A percentile compares a stretch with the other conserved stretches of the same genome.
Evolutionary conservation across 2,888 invertebrate genomes (phyloP).

Genomic region (Dryobotodes eremita): DNA sequence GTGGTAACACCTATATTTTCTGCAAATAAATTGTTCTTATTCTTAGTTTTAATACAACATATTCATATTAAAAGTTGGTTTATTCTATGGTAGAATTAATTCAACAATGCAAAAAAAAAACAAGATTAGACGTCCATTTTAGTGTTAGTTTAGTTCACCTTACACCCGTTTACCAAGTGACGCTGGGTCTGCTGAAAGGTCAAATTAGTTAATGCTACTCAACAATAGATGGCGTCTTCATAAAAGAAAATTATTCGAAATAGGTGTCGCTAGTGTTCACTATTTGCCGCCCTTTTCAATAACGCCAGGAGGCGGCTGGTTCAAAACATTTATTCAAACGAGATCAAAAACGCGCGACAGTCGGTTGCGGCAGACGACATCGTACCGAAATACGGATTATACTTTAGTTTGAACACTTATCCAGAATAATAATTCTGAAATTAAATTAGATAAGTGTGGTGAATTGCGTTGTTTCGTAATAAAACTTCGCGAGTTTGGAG

Average conservation of each 20-base stretch:
- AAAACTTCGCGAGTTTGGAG: constrained; percentile 52
- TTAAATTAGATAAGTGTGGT: constrained; percentile 57
- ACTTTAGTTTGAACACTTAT: constrained; percentile 51
- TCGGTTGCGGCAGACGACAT: constrained; percentile 74
- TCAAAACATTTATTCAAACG: constrained; percentile 86
- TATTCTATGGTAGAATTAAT: background rate
- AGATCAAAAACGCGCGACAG: constrained; percentile 86
- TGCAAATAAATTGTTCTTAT: background rate
- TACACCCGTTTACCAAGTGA: background rate
- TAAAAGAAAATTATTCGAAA: background rate
- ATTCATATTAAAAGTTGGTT: background rate
- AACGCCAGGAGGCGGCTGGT: constrained; percentile 78
- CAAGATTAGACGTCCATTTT: background rate
- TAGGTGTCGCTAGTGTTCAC: constrained; percentile 75
- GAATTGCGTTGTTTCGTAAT: constrained; percentile 32
- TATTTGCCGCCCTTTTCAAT: constrained; percentile 67
- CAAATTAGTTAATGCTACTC: constrained; percentile 66
- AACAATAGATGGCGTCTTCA: constrained; percentile 76
- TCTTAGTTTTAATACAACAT: background rate
- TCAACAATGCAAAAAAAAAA: background rate
- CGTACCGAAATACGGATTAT: constrained; percentile 42
- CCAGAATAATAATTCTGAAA: constrained; percentile 45
- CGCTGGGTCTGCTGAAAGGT: background rate
- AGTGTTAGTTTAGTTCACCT: constrained; percentile 18
- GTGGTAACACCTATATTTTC: too few relatives aligned